Evolutionary conservation across 2,888 invertebrate genomes (phyloP).

Genomic region (Nemurella pictetii): DNA sequence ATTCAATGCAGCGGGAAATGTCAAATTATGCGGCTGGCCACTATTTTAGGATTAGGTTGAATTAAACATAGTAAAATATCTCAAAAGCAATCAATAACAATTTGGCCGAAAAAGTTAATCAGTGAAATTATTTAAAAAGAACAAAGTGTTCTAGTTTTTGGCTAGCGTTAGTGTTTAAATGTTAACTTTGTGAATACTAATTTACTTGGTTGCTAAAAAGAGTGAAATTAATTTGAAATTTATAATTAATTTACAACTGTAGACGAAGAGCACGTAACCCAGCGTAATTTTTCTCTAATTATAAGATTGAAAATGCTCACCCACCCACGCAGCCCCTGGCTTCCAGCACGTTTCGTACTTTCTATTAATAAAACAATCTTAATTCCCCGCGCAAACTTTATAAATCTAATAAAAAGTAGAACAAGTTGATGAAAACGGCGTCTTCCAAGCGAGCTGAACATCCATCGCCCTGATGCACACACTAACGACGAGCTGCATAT

Average conservation of each 20-base stretch:
- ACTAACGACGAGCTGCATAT: too few species aligned
- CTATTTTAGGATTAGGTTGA: too few species aligned
- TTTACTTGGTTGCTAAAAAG: neutral
- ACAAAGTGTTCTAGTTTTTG: neutral
- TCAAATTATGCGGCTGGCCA: too few species aligned
- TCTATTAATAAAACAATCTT: neutral
- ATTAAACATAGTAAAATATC: too few species aligned
- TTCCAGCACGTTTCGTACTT: neutral
- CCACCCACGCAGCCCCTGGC: neutral
- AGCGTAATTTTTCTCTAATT: neutral
- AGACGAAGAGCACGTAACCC: neutral
- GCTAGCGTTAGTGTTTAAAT: neutral
- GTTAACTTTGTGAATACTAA: neutral
- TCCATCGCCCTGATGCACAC: neutral
- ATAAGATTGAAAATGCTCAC: neutral
- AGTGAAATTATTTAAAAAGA: neutral
- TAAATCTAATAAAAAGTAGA: neutral
- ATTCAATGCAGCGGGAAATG: too few species aligned
- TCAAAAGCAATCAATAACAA: neutral
- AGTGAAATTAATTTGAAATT: neutral
- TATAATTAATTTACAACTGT: constrained; percentile 9
- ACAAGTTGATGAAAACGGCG: neutral
- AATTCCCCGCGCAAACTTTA: neutral
- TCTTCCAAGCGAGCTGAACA: neutral
- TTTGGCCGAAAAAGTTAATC: neutral